Evolutionary conservation across 2,888 invertebrate genomes (phyloP), one percentile per base, ranked within the genome.

Genomic region (Sesia bembeciformis): DNA sequence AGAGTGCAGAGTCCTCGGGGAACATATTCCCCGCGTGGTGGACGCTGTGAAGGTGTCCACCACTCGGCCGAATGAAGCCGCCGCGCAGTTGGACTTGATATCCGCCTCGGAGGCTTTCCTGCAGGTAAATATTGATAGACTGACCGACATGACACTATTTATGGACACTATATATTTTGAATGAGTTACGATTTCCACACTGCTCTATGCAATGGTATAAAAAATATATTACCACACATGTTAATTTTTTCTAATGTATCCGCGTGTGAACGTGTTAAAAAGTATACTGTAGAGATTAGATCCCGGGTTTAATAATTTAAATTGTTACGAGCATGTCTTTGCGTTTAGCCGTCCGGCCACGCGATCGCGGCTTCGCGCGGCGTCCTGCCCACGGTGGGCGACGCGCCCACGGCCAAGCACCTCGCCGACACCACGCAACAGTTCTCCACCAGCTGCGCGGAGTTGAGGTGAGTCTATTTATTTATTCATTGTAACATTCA

Each of bases 31-130:
- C 0, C 91, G 93, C 41, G 84, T 98, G 56, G 93, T 96, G 4
- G 95, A 96, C 56, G 95, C 96, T 0, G 92, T 94, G 2, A 93
- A 94, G 62, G 93, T 91, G 0, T 93, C 94, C 0, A 88, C 93
- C 46, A 90, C 91, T 0, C 86, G 91, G 56, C 94, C 95, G 0
- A 93, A 94, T 59, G 93, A 93, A 67, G 92, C 95, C 0, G 92
- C 94, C 46, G 93, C 94, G 0, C 96, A 97, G 68, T 85, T 96
- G 1, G 93, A 94, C 65, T 91, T 97, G 5, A 95, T 97, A 64
- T 94, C 95, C 60, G 94, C 96, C 0, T 93, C 95, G 0, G 96
- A 97, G 74, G 93, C 95, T 40, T 95, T 97, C 79, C 83, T 97
- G 50, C 94, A 94, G 84, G 95, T 94, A 58, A 23, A 23, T 23